phyloP scores from a whole-genome alignment of 2,888 invertebrate species.

The Agrochola lychnidis region DNA sequence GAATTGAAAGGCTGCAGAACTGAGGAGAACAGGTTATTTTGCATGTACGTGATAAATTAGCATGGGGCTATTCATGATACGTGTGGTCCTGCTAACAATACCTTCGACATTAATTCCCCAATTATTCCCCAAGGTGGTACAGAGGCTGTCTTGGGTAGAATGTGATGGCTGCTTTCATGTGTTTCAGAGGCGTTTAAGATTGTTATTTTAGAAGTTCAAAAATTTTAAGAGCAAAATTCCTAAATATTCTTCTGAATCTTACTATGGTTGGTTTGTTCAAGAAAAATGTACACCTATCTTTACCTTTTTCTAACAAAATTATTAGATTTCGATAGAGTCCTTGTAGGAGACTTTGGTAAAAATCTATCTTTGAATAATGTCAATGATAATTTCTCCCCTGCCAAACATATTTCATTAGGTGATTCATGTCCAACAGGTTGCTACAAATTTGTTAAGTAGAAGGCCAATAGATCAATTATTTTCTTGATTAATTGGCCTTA shows the following conservation, averaged over 20 bases:
- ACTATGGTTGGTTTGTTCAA: not conserved
- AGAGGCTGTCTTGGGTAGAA: not conserved
- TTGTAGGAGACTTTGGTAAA: not conserved
- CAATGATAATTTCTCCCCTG: not conserved
- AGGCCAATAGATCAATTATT: slow-evolving; percentile 52
- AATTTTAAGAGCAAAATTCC: not conserved
- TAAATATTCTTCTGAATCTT: not conserved
- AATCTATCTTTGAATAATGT: not conserved
- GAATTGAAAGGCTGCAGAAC: slow-evolving; percentile 14
- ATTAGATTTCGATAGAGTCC: not conserved
- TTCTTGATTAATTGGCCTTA: slow-evolving; percentile 44
- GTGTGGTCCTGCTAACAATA: slow-evolving; percentile 55
- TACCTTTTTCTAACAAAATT: not conserved
- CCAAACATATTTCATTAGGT: slow-evolving; percentile 8
- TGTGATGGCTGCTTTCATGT: not conserved
- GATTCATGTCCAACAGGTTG: slow-evolving; percentile 31
- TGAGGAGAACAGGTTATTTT: slow-evolving; percentile 34
- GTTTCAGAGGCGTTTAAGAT: not conserved
- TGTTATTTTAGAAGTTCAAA: not conserved
- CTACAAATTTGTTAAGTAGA: slow-evolving; percentile 29
- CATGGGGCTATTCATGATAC: slow-evolving; percentile 33
- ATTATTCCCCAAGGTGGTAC: slow-evolving; percentile 14
- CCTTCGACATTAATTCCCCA: slow-evolving; percentile 2
- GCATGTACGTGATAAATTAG: slow-evolving; percentile 55
- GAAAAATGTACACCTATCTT: not conserved